Base-by-base conservation (phyloP, 2,113 vertebrate species). In the Pantherophis guttatus region DNA sequence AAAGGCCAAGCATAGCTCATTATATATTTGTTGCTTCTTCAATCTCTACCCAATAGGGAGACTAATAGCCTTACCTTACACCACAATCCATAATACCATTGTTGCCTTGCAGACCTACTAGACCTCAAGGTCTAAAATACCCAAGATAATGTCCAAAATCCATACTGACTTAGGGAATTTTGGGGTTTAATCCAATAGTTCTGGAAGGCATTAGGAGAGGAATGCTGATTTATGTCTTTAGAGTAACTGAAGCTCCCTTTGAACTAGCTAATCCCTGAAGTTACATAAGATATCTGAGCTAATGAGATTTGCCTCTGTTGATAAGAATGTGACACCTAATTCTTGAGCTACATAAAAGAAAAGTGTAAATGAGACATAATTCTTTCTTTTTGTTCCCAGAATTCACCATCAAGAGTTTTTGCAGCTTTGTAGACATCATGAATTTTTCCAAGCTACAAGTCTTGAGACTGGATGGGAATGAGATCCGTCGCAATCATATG, bases 361-460 rank as follows among this genome's bases (percentile, higher is more conserved):
- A 8, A 93, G 2, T 17, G 3, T 26, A 90, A 62, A 3, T 54
- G 48, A 87, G 24, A 12, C 15, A 17, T 19, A n/a, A 17, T 87
- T 65, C 58, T 93, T 96, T 94, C 86, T 95, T 95, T 55, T 3
- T 44, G 21, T 91, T 92, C 0, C 0, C 98, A 99, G 99, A 99
- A 96, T 99, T 99, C 97, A 98, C 98, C 93, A 95, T 99, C 97
- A 98, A 98, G 93, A 99, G 99, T 89, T 99, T 99, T 98, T 99
- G 99, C 97, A 98, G 96, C 23, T 90, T 98, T 59, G 97, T 98
- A 94, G 98, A 99, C 0, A 97, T 99, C 87, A 97, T 98, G 96
- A 99, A 98, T 97, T 99, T 99, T 98, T 99, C 99, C 86, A 98
- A 97, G 94, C 98, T 99, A 86, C 98, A 94, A 96, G 98, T 99